A percentile compares a stretch with the other conserved stretches of the same genome.
Conservation (phyloP, 1,140 invertebrate species). For the Hypsibius dujardini region DNA sequence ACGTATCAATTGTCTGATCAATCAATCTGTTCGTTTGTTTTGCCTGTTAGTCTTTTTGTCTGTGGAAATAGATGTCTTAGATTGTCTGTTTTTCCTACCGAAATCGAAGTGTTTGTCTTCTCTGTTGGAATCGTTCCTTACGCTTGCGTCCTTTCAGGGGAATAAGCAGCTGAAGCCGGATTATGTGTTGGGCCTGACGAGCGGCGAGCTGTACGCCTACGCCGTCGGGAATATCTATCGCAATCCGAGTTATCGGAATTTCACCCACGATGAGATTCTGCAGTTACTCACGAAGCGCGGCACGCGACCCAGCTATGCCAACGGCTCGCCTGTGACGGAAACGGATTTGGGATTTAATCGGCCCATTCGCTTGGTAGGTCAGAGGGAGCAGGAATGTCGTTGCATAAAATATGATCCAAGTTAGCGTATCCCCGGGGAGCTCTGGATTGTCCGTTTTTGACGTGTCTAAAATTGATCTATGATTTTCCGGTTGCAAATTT, state of each 20-base stretch:
- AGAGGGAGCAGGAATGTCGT: no score
- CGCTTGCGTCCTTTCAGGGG: neutral
- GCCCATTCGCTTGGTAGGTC: constrained; percentile 5
- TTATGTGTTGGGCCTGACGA: constrained; percentile 8
- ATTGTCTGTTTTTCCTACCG: no score
- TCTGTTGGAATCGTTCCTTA: no score
- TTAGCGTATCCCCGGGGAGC: no score
- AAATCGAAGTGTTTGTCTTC: no score
- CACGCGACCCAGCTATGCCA: neutral
- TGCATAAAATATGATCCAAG: no score
- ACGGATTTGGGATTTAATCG: constrained; percentile 6
- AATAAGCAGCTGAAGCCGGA: constrained; percentile 10
- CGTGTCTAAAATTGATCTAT: neutral
- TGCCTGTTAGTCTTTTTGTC: no score
- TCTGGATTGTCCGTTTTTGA: no score
- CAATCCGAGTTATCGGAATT: neutral
- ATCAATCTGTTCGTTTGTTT: no score
- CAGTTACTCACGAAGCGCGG: neutral
- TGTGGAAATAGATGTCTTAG: no score
- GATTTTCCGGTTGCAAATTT: neutral
- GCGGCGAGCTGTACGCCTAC: neutral
- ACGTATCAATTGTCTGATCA: no score
- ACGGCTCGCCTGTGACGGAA: neutral
- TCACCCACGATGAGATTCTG: constrained; percentile 5
- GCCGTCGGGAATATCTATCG: constrained; percentile 1